phyloP scores from a whole-genome alignment of 2,888 invertebrate genomes.

The Caprella mutica region DNA sequence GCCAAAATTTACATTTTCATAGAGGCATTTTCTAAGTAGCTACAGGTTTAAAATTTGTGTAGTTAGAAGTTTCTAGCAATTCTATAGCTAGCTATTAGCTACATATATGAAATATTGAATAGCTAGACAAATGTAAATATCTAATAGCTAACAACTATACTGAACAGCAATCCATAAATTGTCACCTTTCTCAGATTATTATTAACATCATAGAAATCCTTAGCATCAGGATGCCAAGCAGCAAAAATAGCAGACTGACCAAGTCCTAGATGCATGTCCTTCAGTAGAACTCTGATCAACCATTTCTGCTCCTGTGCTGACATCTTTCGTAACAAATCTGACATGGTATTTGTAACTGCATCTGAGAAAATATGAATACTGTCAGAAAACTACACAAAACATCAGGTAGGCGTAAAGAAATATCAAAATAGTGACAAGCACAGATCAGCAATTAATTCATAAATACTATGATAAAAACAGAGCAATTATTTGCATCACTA shows the following conservation, averaged over 20 bases:
- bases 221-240: slow-evolving; percentile 68
- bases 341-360: slow-evolving; percentile 52
- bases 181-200: slow-evolving; percentile 56
- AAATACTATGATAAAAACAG: no score
- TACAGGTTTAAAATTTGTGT: no score
- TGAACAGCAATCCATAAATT: not conserved
- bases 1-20: no score
- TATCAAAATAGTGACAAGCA: no score
- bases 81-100: no score
- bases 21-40: no score
- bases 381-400: no score
- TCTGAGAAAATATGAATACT: no score
- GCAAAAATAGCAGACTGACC: slow-evolving; percentile 57
- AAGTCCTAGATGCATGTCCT: slow-evolving; percentile 66
- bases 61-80: no score
- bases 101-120: no score
- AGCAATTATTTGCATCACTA: not conserved
- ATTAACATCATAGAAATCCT: slow-evolving; percentile 58
- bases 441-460: no score
- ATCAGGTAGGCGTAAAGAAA: no score
- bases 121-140: not conserved
- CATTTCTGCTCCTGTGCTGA: slow-evolving; percentile 73
- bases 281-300: slow-evolving; percentile 76
- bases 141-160: not conserved
- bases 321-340: slow-evolving; percentile 53